Evolutionary conservation across 2,113 vertebrate genomes (phyloP).

Genomic region (Galeopterus variegatus): DNA sequence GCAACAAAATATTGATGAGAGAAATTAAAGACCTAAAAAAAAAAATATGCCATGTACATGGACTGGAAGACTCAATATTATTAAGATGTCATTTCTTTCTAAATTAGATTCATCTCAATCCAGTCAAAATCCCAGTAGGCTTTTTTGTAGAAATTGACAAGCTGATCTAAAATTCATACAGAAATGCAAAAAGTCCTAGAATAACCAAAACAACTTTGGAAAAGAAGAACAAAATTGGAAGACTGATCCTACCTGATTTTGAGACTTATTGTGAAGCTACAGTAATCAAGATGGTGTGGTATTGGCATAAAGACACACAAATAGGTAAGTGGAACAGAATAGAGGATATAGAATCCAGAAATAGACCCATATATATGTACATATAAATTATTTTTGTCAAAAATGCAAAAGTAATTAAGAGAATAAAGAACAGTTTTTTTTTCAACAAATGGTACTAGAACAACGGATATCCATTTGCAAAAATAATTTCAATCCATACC

Average conservation of each 20-base stretch:
- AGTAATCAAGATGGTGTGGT: not conserved
- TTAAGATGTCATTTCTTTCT: conserved; percentile 37
- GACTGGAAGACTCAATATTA: not conserved
- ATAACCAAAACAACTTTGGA: not conserved
- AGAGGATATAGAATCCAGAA: conserved; percentile 43
- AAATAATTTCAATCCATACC: not conserved
- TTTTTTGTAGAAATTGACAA: conserved; percentile 25
- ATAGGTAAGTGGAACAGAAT: not conserved
- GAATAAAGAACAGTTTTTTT: not conserved
- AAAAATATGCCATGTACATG: not conserved
- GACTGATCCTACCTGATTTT: not conserved
- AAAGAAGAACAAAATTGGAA: conserved; percentile 6
- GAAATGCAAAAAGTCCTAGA: not conserved
- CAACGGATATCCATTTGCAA: conserved; percentile 35
- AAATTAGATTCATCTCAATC: conserved; percentile 33
- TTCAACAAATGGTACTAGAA: conserved; percentile 16
- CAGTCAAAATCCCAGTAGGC: not conserved
- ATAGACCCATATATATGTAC: not conserved
- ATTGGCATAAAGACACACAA: not conserved
- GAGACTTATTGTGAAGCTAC: not conserved
- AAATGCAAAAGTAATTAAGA: not conserved
- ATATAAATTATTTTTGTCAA: conserved; percentile 1
- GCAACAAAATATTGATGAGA: not conserved
- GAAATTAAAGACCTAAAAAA: conserved; percentile 13
- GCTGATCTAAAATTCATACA: conserved; percentile 25